A percentile compares a stretch with the other conserved stretches of the same genome.
Evolutionary conservation across 1,140 invertebrate genomes (phyloP).

Genomic region (Drosophila neocordata): DNA sequence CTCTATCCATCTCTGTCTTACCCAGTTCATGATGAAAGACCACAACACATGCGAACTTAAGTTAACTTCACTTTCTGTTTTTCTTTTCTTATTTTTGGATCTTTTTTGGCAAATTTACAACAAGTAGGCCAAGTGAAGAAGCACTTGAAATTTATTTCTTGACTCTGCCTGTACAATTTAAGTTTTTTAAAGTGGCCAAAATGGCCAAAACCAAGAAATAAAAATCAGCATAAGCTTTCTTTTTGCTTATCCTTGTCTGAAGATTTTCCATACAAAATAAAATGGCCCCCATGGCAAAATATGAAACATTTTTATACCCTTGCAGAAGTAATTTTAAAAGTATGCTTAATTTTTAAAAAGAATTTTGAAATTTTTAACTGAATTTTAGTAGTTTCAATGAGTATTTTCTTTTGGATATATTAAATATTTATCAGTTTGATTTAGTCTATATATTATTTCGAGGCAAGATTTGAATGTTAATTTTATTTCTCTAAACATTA

Average conservation of each 20-base stretch:
- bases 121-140: slow-evolving; percentile 73
- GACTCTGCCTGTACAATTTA: slow-evolving; percentile 41
- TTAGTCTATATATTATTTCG: no score
- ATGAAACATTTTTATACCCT: background rate
- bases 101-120: slow-evolving; percentile 50
- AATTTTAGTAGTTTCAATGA: no score
- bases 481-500: no score
- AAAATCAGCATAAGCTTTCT: slow-evolving; percentile 43
- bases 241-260: slow-evolving; percentile 23
- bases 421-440: no score
- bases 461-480: no score
- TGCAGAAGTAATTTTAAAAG: no score
- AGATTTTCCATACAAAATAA: background rate
- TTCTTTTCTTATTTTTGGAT: background rate
- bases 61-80: slow-evolving; percentile 31
- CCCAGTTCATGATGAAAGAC: slow-evolving; percentile 63
- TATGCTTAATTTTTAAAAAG: no score
- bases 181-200: slow-evolving; percentile 54
- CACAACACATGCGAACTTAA: slow-evolving; percentile 78
- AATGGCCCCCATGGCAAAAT: slow-evolving; percentile 2
- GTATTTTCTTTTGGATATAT: no score
- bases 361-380: no score
- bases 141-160: slow-evolving; percentile 63
- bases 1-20: slow-evolving; percentile 6
- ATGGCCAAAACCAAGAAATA: slow-evolving; percentile 13